Evolutionary conservation across 2,113 vertebrate species (phyloP), one percentile per base, ranked within the genome.

Genomic region (Pao palembangensis): DNA sequence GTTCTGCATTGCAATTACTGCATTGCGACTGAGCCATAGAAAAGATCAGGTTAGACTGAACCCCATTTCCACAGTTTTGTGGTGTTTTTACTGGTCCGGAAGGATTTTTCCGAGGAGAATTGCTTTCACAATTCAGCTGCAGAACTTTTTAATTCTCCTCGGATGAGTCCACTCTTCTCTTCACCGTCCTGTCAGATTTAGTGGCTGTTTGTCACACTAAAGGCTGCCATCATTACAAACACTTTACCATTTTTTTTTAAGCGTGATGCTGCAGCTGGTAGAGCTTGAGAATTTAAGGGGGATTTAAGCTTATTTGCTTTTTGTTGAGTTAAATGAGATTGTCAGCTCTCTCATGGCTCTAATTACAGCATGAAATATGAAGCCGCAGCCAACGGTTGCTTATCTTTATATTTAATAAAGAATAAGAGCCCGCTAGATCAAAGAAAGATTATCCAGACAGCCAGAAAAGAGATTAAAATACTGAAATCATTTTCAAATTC

Each of bases 171-270:
- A 28, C 25, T 28, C 25, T 28, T 7, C 25, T 28, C 25, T 28
- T 28, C 25, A 20, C 48, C 38, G 17, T 42, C 18, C 50, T 59
- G 50, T 70, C 54, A 55, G 49, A 59, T 55, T 41, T 64, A 28
- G 34, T n/a, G n/a, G 17, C 8, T 43, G 10, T 6, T 51, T 51
- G 18, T 34, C 16, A 23, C 1, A 13, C 15, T 28, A 25, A 57
- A 28, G 25, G 25, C 25, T 4, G 6, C 25, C 25, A 28, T 28
- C 25, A 28, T 28, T 28, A 28, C 25, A 28, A 28, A 28, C 25
- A 28, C 25, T 28, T 28, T 28, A 28, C 25, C 25, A 28, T 28
- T 28, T 38, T 8, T 38, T 38, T 38, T 38, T 12, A 11, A 8
- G 8, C 10, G 10, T 38, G 34, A 38, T 38, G 34, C 34, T 38